Evolutionary conservation across 2,113 vertebrate genomes (phyloP), one percentile per base, ranked within the genome.

Genomic region (Cavia porcellus): DNA sequence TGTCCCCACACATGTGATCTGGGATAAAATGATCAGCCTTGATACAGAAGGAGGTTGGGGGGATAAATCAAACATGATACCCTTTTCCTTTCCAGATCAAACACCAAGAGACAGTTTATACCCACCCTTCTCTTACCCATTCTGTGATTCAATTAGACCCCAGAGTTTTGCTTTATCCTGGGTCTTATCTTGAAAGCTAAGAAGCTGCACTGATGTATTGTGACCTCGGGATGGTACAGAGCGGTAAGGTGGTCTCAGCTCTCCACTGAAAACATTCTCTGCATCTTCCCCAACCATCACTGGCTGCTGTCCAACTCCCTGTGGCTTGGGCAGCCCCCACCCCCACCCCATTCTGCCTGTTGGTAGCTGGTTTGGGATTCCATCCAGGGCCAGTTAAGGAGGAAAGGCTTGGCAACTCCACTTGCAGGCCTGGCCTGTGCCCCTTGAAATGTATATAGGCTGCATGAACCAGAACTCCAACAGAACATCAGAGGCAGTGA

Each of bases 181-280:
- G 81, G 11, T 72, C 55, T 92, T 89, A 89, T 80, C 45, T 94
- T 89, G 92, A 94, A 92, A 96, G 84, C 79, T 70, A 95, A 94
- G 85, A 95, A 77, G 59, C 22, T 59, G 30, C 47, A 50, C 35
- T 85, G 62, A 85, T 77, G 11, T 81, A 90, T 19, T 93, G 22
- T 80, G 96, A 90, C 32, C 32, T 84, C 52, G 8, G 45, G 38
- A 28, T 79, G 77, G 11, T 79, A 61, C 30, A 94, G 32, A 90
- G 8, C 50, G 32, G 38, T 75, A 92, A 92, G 30, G 35, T 87
- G 77, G 91, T 92, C 59, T 47, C 75, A 77, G 50, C 35, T 74
- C 19, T 66, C 25, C 64, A 8, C 25, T 52, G 45, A 80, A 95
- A 92, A 88, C 30, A 47, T 64, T 61, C 55, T 72, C 62, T 30